Evolutionary conservation across 1,140 invertebrate species (phyloP), one percentile per base, ranked within the genome.

Genomic region (Lordiphosa stackelbergi): DNA sequence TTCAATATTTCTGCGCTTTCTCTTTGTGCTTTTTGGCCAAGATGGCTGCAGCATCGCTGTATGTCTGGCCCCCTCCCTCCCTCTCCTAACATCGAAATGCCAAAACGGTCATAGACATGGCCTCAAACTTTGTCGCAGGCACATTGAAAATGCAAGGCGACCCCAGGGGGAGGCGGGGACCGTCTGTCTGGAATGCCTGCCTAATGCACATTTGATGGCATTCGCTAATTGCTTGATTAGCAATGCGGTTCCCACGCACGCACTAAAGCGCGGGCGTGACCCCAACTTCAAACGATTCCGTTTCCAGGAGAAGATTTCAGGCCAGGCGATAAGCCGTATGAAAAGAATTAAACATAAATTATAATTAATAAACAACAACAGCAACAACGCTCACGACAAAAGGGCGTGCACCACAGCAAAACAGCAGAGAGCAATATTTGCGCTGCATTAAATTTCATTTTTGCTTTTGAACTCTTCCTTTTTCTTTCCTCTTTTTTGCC

Each of bases 141-240:
- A 57, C 51, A 65, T 57, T 61, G 54, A 63, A 59, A 69, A 66
- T 69, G 65, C 55, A 52, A 16, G 19, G 37, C 37, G 13, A 40
- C 10, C 16, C 9, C 8, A 42, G 41, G 2, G 22, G 41, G 7
- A 3, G 19, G 4, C n/a, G n/a, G n/a, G n/a, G n/a, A n/a, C n/a
- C 10, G 22, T 28, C 24, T 61, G 55, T 53, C 42, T 49, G 35
- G 11, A 16, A 24, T 64, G 64, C 31, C 69, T 57, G 61, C 52
- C 71, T 81, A 81, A 79, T 81, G 75, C 77, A 69, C 77, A 75
- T 81, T 81, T 81, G 77, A 81, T 81, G 75, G 71, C 72, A 74
- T 66, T 72, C 77, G 71, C 75, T 83, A 79, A 81, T 81, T 81
- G 75, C 75, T 83, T 83, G 71, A 81, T 81, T 81, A 66, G 49